Percentiles rank a stretch among this genome's conserved stretches.
Conservation (phyloP, 2,113 vertebrate genomes). For the Dermatemys mawii region DNA sequence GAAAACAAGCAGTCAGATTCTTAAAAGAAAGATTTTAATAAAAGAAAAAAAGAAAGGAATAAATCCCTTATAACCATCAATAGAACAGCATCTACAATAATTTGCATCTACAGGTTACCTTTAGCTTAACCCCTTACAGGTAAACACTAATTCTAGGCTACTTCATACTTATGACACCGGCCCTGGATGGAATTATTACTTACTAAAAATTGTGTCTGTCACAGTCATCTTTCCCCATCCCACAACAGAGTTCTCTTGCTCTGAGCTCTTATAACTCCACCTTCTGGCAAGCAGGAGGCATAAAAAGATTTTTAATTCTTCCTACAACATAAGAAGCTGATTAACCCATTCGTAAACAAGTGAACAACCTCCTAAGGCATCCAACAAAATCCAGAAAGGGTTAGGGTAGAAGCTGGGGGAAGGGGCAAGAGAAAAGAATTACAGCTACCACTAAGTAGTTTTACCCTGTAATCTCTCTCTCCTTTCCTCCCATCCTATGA, state of each 20-base stretch:
- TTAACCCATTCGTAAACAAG: background rate
- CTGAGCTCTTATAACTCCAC: background rate
- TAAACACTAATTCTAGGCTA: too few species aligned
- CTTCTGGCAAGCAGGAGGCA: background rate
- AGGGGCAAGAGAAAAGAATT: background rate
- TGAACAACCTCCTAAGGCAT: background rate
- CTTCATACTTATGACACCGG: too few species aligned
- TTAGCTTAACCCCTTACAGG: too few species aligned
- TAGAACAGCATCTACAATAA: too few species aligned
- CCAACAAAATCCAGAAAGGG: background rate
- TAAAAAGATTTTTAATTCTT: background rate
- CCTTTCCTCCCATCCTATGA: background rate
- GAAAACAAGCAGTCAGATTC: too few species aligned
- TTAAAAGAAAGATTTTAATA: too few species aligned
- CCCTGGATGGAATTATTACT: background rate
- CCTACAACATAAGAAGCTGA: background rate
- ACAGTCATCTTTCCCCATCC: background rate
- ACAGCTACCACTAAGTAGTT: background rate
- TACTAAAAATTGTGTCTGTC: background rate
- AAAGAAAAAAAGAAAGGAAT: too few species aligned
- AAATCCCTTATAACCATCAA: too few species aligned
- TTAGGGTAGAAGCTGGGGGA: background rate
- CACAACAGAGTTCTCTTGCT: background rate
- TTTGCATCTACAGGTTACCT: too few species aligned
- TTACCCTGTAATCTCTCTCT: background rate